Evolutionary conservation across 2,113 vertebrate genomes (phyloP), one percentile per base, ranked within the genome.

Genomic region (Malurus cyaneus): DNA sequence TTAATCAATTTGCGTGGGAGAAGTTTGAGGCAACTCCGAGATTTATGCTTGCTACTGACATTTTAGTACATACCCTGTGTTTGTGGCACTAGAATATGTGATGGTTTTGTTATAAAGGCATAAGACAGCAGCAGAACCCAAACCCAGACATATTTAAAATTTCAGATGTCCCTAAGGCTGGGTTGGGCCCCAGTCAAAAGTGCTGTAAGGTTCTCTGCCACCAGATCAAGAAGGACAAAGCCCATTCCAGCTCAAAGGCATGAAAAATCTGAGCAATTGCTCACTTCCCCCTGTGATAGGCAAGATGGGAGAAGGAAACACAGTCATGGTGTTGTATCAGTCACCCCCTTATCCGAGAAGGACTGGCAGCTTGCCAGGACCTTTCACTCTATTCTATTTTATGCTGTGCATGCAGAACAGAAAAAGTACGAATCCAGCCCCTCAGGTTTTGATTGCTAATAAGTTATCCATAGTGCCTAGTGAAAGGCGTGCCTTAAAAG

Each of bases 401-500:
- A 36, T 17, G 49, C 49, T 88, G 64, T 60, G 69, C 11, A 24
- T 49, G 23, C 12, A 3, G 64, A 78, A 90, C 80, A 92, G 31
- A 88, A 93, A 83, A 83, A 86, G 20, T 17, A 92, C 42, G 44
- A 92, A 94, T 83, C 50, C 0, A 0, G 41, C 25, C 65, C 53
- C 65, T 80, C 25, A 14, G 65, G 49, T 90, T 95, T 71, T 67
- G 25, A 57, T 64, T 88, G 64, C 24, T 70, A 88, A 20, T 73
- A 92, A 70, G 50, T 92, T 83, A 85, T 78, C 17, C 52, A 44
- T 9, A 60, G 41, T n/a, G 77, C 46, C 77, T 72, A 74, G 62
- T 57, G 76, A 92, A 94, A 93, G 57, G 57, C 26, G 62, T 73
- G 74, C 46, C 44, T 93, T 80, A 65, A 84, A 89, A 84, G 26